Evolutionary conservation across 2,113 vertebrate species (phyloP).

Genomic region (Silurus glanis): DNA sequence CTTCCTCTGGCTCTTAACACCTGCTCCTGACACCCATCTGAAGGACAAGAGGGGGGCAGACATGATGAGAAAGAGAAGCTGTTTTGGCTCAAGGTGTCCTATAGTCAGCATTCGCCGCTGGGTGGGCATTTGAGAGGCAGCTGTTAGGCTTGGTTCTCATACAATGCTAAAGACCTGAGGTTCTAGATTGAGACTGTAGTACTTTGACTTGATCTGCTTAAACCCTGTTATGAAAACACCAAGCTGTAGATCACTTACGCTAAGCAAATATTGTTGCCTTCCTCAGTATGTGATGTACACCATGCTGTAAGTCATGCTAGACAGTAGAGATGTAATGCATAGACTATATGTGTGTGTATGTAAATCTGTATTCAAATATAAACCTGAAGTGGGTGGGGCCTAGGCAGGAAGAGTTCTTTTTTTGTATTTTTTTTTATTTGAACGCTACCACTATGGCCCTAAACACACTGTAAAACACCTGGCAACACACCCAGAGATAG

Average conservation of each 20-base stretch:
- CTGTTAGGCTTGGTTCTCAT: conserved; percentile 22
- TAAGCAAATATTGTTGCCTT: conserved; percentile 30
- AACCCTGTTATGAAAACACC: conserved; percentile 50
- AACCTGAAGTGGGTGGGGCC: background rate
- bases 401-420: background rate
- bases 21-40: conserved; percentile 47
- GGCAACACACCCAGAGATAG: background rate
- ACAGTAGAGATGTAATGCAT: background rate
- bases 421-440: background rate
- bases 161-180: background rate
- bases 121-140: conserved; percentile 46
- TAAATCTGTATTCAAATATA: background rate
- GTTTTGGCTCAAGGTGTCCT: conserved; percentile 33
- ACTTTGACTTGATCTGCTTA: conserved; percentile 41
- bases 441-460: background rate
- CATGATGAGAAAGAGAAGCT: conserved; percentile 34
- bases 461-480: background rate
- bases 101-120: conserved; percentile 32
- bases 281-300: conserved; percentile 20
- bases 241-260: conserved; percentile 12
- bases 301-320: conserved; percentile 24
- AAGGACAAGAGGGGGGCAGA: conserved; percentile 18
- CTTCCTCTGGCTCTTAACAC: conserved; percentile 51
- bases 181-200: conserved; percentile 17
- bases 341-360: background rate